These are phyloP conservation scores for Pelecanus crispus DNA, from an alignment of 2,113 vertebrate genomes.

Conservation along the genomic window DNA sequence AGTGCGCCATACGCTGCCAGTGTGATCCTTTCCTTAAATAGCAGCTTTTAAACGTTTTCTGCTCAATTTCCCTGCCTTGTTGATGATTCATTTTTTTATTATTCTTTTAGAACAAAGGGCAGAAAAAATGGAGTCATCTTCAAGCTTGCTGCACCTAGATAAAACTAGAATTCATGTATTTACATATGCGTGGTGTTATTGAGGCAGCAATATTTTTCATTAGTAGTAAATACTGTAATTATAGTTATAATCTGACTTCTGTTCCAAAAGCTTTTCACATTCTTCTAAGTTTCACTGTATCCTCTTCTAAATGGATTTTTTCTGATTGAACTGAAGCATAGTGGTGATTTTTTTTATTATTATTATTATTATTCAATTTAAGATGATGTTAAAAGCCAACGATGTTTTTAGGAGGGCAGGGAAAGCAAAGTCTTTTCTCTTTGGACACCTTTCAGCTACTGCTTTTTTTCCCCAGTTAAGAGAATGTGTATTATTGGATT, in stretches of 20 bases:
- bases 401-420: neutral
- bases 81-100: neutral
- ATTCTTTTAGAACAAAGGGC: constrained; percentile 24
- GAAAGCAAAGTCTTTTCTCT: neutral
- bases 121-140: neutral
- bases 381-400: neutral
- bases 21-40: neutral
- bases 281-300: neutral
- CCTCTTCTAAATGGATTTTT: neutral
- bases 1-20: fast-evolving
- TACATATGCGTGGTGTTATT: neutral
- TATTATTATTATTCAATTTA: neutral
- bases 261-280: neutral
- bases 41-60: neutral
- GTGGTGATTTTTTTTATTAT: neutral
- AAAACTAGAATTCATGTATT: neutral
- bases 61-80: neutral
- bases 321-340: neutral
- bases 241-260: neutral
- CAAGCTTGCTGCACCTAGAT: neutral
- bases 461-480: neutral
- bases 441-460: neutral
- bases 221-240: constrained; percentile 18
- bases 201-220: neutral
- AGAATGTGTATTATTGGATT: neutral